Evolutionary conservation across 2,113 vertebrate species (phyloP).

Genomic region (Talpa occidentalis): DNA sequence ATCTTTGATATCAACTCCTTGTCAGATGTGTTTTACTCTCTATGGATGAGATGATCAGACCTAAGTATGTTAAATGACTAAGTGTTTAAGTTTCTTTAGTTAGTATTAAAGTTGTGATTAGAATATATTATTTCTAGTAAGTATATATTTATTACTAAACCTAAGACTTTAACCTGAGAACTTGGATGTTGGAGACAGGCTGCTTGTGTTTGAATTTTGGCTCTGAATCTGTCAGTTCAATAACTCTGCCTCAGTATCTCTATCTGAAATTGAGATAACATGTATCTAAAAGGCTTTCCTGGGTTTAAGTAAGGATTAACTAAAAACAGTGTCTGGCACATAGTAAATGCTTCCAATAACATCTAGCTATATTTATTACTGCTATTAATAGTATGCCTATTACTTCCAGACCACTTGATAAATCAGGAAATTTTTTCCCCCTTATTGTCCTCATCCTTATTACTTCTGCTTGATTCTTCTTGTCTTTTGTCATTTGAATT

Average conservation of each 20-base stretch:
- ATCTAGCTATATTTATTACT: neutral
- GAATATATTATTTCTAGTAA: slow-evolving; percentile 2
- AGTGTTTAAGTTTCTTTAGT: neutral
- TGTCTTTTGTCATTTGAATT: slow-evolving; percentile 8
- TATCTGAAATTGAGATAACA: neutral
- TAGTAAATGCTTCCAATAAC: neutral
- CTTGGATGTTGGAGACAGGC: neutral
- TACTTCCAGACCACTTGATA: slow-evolving; percentile 12
- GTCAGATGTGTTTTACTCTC: neutral
- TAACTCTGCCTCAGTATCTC: neutral
- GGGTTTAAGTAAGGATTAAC: neutral
- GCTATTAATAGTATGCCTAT: neutral
- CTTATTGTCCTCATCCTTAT: neutral
- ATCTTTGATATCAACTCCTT: no score
- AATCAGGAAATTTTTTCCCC: neutral
- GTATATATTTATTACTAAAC: neutral
- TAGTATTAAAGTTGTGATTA: slow-evolving; percentile 14
- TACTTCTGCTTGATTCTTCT: neutral
- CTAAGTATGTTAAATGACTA: neutral
- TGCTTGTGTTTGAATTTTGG: neutral
- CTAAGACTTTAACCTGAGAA: slow-evolving; percentile 17
- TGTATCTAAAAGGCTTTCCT: neutral
- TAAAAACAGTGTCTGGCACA: neutral
- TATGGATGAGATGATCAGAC: neutral
- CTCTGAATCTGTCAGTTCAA: neutral